A percentile compares a stretch with the other conserved stretches of the same genome.
These are phyloP conservation scores for Habrosyne pyritoides DNA, from an alignment of 2,888 invertebrate species.

Conservation along the genomic window DNA sequence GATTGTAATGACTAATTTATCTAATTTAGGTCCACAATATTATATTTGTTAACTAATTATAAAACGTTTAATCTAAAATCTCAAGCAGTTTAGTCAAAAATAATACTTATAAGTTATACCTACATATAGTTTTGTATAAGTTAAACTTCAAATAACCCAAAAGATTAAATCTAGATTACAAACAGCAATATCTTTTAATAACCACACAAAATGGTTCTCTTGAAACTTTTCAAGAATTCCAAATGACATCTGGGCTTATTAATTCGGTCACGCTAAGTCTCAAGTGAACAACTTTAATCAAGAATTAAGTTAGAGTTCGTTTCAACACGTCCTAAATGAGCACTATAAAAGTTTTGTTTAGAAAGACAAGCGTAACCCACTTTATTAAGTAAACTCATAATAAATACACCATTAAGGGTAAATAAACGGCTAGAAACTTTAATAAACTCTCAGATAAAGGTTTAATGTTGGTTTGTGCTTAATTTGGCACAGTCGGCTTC, in stretches of 20 bases:
- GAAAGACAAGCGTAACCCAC: conserved; percentile 1
- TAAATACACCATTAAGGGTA: conserved; percentile 6
- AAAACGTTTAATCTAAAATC: no score
- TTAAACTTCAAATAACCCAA: background rate
- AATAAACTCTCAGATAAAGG: background rate
- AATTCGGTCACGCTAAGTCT: conserved; percentile 44
- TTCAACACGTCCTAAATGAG: background rate
- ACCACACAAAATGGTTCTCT: conserved; percentile 25
- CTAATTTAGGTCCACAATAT: no score
- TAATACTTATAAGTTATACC: no score
- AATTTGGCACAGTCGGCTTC: background rate
- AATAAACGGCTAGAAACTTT: background rate
- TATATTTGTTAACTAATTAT: no score
- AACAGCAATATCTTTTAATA: background rate
- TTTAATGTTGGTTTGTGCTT: background rate
- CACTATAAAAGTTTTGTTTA: conserved; percentile 2
- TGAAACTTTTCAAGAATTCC: conserved; percentile 28
- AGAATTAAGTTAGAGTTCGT: conserved; percentile 42
- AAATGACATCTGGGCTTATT: conserved; percentile 43
- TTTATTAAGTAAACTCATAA: conserved; percentile 8
- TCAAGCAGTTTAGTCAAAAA: no score
- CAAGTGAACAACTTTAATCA: conserved; percentile 48
- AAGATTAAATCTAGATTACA: background rate
- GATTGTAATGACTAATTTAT: no score
- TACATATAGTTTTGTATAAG: no score